These are phyloP conservation scores for Trichoplusia ni DNA, from an alignment of 1,140 invertebrate genomes.

Conservation along the genomic window DNA sequence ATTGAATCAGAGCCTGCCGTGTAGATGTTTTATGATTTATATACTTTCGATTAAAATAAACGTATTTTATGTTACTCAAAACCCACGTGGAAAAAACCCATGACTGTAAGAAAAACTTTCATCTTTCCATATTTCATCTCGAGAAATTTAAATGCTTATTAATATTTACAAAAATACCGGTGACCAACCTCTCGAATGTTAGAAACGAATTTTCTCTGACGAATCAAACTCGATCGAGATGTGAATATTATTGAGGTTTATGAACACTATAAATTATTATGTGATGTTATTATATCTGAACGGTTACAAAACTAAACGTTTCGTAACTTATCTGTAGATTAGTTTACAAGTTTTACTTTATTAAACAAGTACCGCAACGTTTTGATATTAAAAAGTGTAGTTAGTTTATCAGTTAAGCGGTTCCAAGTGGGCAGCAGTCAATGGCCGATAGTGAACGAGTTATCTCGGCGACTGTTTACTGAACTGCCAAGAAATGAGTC, in stretches of 20 bases:
- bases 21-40: slow-evolving; percentile 19
- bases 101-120: not conserved
- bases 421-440: slow-evolving; percentile 37
- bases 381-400: slow-evolving; percentile 11
- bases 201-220: not conserved
- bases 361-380: not conserved
- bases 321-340: slow-evolving; percentile 16
- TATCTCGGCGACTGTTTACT: slow-evolving; percentile 44
- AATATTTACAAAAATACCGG: too few species aligned
- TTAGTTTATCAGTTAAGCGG: slow-evolving; percentile 19
- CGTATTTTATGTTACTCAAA: not conserved
- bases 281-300: not conserved
- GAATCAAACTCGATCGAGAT: not conserved
- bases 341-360: slow-evolving; percentile 3
- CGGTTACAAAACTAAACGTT: slow-evolving; percentile 7
- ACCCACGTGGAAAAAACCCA: slow-evolving; percentile 8
- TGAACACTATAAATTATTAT: not conserved
- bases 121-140: not conserved
- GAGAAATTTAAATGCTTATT: not conserved
- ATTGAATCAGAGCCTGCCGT: slow-evolving; percentile 26
- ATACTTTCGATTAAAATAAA: slow-evolving; percentile 26
- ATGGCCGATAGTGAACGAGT: slow-evolving; percentile 51
- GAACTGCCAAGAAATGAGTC: slow-evolving; percentile 26
- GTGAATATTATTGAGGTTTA: slow-evolving; percentile 12
- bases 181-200: too few species aligned